Evolutionary conservation across 2,888 invertebrate genomes (phyloP), one percentile per base, ranked within the genome.

Genomic region (Labia minor): DNA sequence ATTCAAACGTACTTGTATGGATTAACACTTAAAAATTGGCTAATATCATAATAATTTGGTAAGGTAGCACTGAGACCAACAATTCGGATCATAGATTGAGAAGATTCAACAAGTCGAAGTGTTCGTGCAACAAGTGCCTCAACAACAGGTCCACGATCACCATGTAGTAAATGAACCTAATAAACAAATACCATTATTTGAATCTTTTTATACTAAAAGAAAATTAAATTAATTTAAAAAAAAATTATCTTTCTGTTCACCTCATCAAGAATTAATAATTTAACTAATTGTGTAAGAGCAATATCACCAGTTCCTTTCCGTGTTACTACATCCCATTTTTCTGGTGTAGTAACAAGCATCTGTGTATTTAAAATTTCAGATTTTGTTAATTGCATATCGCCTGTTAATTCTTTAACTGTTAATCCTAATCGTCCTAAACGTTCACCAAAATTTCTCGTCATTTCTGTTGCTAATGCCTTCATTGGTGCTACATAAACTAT

Each of bases 241-340:
- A 6, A 26, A 6, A 26, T 26, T 6, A 49, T 49, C 3, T 49
- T 8, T n/a, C 3, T 11, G 16, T 49, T 49, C 14, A 49, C 49
- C 77, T 99, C 98, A 77, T 98, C 98, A 71, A 96, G 92, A 72
- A 99, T 99, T 4, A 99, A 80, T 20, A 99, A 81, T 73, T 92
- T 90, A 0, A 99, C 95, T 67, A 96, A 84, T 71, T 90, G 90
- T 0, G 94, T 89, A 37, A 98, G 81, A 65, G 91, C 90, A 3
- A 92, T 89, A 76, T 96, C 95, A 6, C 94, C 89, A 21, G 89
- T 87, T 16, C 91, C 90, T 77, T 99, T 99, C 71, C 99, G 83
- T 0, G 98, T 98, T 1, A 99, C 95, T 4, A 99, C 96, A 77
- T 99, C 99, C 98, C 99, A 99, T 75, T 99, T 99, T 79, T 99